phyloP scores from a whole-genome alignment of 2,888 invertebrate species.

The Zele albiditarsus region DNA sequence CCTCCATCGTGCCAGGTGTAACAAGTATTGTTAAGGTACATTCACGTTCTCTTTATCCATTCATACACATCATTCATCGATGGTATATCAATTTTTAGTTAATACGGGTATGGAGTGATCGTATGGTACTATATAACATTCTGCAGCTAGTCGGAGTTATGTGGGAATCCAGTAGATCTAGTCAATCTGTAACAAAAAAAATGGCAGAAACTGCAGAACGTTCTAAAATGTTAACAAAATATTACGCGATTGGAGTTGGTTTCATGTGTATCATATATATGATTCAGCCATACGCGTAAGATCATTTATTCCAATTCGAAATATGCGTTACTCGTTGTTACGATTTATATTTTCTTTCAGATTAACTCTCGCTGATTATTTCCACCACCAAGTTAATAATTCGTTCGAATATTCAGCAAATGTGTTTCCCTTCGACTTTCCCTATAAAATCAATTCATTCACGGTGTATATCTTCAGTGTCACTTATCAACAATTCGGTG shows the following conservation, averaged over 20 bases:
- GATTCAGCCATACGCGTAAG: background rate
- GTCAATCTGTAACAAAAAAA: background rate
- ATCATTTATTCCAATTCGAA: background rate
- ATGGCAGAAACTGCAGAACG: background rate
- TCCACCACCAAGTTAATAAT: slow-evolving; percentile 19
- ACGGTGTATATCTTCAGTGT: slow-evolving; percentile 42
- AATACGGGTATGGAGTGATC: background rate
- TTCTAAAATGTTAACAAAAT: background rate
- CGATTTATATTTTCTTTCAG: slow-evolving; percentile 10
- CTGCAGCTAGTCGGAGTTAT: background rate
- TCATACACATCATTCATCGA: background rate
- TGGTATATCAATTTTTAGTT: background rate
- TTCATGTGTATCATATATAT: background rate
- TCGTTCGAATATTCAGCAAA: slow-evolving; percentile 46
- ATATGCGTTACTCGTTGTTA: background rate
- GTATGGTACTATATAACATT: background rate
- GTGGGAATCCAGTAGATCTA: background rate
- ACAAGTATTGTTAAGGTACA: background rate
- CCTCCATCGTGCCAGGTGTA: background rate
- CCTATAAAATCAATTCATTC: slow-evolving; percentile 39
- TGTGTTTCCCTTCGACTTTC: slow-evolving; percentile 45
- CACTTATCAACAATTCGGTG: slow-evolving; percentile 46
- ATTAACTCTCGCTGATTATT: slow-evolving; percentile 8
- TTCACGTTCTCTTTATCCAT: background rate
- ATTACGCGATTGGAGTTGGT: background rate